Evolutionary conservation across 2,888 invertebrate species (phyloP).

Genomic region (Stomorhina lunata): DNA sequence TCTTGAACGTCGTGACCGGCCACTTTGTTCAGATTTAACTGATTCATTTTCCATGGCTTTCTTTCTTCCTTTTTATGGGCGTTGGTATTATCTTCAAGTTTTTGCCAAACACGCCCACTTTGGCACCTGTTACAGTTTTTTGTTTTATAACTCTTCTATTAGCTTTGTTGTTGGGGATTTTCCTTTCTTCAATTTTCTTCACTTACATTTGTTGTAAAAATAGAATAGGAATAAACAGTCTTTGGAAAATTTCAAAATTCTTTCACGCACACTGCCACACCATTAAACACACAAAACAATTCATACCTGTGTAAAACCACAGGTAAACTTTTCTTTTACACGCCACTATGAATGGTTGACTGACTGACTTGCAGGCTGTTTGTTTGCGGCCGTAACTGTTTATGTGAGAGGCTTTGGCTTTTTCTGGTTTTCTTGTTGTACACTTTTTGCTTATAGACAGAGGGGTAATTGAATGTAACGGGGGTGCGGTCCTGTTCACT

Average conservation of each 20-base stretch:
- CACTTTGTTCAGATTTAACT: conserved; percentile 94
- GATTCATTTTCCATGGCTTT: conserved; percentile 93
- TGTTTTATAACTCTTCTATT: neutral
- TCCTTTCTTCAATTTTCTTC: conserved; percentile 4
- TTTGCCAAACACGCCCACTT: conserved; percentile 50
- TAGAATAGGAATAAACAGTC: conserved; percentile 1
- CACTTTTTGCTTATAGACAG: conserved; percentile 26
- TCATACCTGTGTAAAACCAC: conserved; percentile 12
- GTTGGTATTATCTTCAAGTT: neutral
- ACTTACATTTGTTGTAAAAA: conserved; percentile 14
- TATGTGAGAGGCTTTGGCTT: conserved; percentile 24
- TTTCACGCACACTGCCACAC: conserved; percentile 44
- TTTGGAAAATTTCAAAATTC: conserved; percentile 46
- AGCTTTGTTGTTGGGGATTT: neutral
- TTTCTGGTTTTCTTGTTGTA: conserved; percentile 38
- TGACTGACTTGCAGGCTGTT: no score
- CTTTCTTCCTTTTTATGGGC: conserved; percentile 10
- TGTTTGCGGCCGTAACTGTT: conserved; percentile 40
- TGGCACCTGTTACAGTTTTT: conserved; percentile 57
- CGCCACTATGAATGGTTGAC: conserved; percentile 34
- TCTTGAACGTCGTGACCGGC: conserved; percentile 87
- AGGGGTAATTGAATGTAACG: conserved; percentile 21
- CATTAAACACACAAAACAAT: conserved; percentile 8
- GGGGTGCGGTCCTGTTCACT: conserved; percentile 48
- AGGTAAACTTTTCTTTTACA: conserved; percentile 32